Evolutionary conservation across 2,113 vertebrate species (phyloP), one percentile per base, ranked within the genome.

Genomic region (Sarotherodon lohbergeri): DNA sequence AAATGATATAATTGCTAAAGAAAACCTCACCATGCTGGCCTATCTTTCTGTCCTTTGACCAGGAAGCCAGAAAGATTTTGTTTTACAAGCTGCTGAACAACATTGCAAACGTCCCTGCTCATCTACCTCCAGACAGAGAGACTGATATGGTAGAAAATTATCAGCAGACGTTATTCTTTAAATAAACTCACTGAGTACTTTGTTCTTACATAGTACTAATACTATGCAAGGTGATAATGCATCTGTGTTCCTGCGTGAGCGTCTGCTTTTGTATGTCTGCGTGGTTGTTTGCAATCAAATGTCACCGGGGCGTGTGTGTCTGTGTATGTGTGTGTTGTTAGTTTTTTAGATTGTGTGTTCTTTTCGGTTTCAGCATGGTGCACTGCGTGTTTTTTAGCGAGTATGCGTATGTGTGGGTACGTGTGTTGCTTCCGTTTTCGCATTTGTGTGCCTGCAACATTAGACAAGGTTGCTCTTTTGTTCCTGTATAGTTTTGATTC

Each of bases 391-490:
- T 78, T 50, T 32, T 78, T 32, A 32, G 24, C 16, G 36, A 63
- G 55, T 34, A 79, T 6, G 46, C 9, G 66, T 22, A 3, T 86
- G 86, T 11, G 80, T 61, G 61, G 9, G 80, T 73, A 13, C 86
- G 93, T 95, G 92, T 90, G 95, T 10, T 90, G 89, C 94, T 94
- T 92, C 91, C 9, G 17, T 88, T 84, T 81, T 81, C 34, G 9
- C 59, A 80, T 85, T 78, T 84, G 71, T n/a, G 81, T 82, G 4
- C 73, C 66, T 57, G 54, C 80, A 63, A 19, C 68, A 52, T 90
- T 86, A 54, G 83, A 90, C 52, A 80, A 85, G 76, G 61, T 43
- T 84, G 57, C 80, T 84, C n/a, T 81, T 81, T 91, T 89, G 66
- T 92, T 84, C 16, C 14, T 9, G 13, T 50, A n/a, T n/a, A 81